Base-by-base conservation (phyloP, 2,113 vertebrate species). In the Takifugu flavidus region DNA sequence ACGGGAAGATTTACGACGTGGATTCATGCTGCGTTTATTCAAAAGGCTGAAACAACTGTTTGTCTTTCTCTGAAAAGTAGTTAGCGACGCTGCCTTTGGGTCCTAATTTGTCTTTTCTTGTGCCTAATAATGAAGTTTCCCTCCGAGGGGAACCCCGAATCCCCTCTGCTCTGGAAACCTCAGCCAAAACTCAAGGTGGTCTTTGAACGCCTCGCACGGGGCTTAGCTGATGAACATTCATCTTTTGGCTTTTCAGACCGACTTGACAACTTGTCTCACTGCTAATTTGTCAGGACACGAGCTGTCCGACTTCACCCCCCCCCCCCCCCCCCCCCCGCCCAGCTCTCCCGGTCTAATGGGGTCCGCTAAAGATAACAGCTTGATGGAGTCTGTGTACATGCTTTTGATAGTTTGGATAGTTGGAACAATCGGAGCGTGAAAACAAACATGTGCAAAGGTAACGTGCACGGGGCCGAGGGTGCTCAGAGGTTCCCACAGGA, bases 351-450 rank as follows among this genome's bases (percentile, higher is more conserved):
- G 75, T 69, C 75, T 88, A 88, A 89, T 85, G 84, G 79, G 75
- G 69, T 80, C 75, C 80, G 80, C 83, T 80, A 58, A 62, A 88
- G 88, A 89, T 88, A 88, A 83, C 70, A 7, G 85, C 87, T 89
- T 91, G 83, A 80, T 77, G 62, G 78, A 59, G 69, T 74, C 87
- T 78, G 74, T 39, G 64, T 67, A 78, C 66, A 54, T 62, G 49
- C 65, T 62, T 79, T 82, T 79, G 86, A 86, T 77, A 72, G 80
- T 83, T 68, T 82, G 83, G 20, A 20, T 20, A 20, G 20, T 69
- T 77, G 74, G 69, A 73, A 86, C 84, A 86, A 84, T 85, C 42
- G 53, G 57, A 56, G 63, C 51, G 13, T 4, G 78, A 84, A 49
- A 79, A 75, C 71, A 81, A 82, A 75, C 74, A 52, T 25, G 5